A percentile compares a stretch with the other conserved stretches of the same genome.
Conservation (phyloP, 2,113 vertebrate species). For the Aegotheles bennettii region DNA sequence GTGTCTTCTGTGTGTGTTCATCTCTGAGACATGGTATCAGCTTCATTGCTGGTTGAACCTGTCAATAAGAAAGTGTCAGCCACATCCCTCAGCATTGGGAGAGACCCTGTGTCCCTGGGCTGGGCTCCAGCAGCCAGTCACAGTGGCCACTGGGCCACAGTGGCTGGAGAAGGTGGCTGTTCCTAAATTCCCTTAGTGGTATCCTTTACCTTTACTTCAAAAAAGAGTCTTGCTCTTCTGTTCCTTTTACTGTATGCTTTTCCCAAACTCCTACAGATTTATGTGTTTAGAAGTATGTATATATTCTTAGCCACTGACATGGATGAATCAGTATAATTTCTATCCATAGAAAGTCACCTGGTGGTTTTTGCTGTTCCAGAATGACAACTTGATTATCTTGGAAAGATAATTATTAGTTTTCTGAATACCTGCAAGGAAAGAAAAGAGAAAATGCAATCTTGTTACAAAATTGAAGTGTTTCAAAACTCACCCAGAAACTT, state of each 20-base stretch:
- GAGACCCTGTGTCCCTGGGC: not conserved
- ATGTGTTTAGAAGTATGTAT: not conserved
- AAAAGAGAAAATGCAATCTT: not conserved
- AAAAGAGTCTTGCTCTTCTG: not conserved
- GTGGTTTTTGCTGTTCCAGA: not conserved
- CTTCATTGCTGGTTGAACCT: not conserved
- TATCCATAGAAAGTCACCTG: not conserved
- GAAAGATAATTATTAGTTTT: not conserved
- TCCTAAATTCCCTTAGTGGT: too few species aligned
- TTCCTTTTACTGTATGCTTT: not conserved
- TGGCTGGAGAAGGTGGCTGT: not conserved
- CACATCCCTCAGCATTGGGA: not conserved
- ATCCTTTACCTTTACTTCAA: not conserved
- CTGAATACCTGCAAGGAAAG: not conserved
- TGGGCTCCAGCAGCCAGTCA: not conserved
- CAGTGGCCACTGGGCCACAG: accelerated
- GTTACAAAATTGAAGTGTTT: not conserved
- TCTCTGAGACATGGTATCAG: not conserved
- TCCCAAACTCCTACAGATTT: not conserved
- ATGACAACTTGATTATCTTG: not conserved
- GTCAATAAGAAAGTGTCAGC: accelerated
- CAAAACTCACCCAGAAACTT: not conserved
- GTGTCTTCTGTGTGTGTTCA: too few species aligned
- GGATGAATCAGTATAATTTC: not conserved
- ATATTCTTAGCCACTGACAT: not conserved